These are phyloP conservation scores for Nothura maculosa DNA, from an alignment of 2,797 vertebrate species.

Conservation along the genomic window DNA sequence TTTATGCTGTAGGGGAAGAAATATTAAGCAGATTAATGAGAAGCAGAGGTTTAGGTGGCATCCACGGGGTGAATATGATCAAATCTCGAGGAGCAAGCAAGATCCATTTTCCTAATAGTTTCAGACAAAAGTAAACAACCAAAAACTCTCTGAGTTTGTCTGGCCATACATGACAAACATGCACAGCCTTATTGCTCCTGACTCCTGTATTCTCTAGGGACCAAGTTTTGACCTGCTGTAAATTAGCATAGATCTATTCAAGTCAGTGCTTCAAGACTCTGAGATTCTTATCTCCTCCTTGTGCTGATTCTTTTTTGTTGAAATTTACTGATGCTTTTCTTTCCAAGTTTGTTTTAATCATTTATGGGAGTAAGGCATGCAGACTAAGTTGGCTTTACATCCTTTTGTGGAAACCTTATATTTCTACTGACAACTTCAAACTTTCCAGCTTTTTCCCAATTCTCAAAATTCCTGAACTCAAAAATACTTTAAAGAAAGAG, in stretches of 20 bases:
- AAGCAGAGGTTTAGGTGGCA: background rate
- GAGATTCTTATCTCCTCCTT: background rate
- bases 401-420: background rate
- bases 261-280: background rate
- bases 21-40: background rate
- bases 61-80: background rate
- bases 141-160: background rate
- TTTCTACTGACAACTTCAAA: background rate
- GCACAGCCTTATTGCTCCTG: background rate
- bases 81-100: background rate
- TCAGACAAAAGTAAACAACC: background rate
- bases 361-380: background rate
- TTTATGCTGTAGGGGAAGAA: background rate
- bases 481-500: background rate
- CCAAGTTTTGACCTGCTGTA: background rate
- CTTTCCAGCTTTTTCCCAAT: background rate
- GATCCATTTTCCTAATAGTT: background rate
- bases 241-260: fast-evolving
- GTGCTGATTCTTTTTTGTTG: background rate
- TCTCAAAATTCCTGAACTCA: background rate
- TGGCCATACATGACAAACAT: background rate
- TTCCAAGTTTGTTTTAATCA: background rate
- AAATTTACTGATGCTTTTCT: background rate
- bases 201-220: background rate
- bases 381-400: background rate